Conservation (phyloP, 1,140 invertebrate species). For the Scaptomyza pallida region DNA sequence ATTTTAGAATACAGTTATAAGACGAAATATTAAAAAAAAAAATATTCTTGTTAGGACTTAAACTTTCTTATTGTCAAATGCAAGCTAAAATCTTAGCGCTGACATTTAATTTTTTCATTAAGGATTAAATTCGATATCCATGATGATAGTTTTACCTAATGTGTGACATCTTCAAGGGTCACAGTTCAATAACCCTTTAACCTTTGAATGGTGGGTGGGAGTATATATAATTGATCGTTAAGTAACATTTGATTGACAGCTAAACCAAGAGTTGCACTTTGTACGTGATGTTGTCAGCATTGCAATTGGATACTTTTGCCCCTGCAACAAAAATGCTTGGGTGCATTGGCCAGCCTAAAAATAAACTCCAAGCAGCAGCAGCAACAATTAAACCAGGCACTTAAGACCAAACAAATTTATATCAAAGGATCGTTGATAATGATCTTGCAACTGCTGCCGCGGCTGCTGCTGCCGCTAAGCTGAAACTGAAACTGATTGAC, state of each 20-base stretch:
- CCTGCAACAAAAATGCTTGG: conserved; percentile 36
- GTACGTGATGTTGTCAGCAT: conserved; percentile 76
- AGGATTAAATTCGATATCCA: no score
- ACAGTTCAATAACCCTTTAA: conserved; percentile 52
- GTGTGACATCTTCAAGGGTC: no score
- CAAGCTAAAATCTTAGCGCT: no score
- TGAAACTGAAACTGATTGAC: conserved; percentile 64
- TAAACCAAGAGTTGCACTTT: conserved; percentile 66
- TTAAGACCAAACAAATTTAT: conserved; percentile 57
- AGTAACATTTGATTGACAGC: conserved; percentile 70
- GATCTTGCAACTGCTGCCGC: conserved; percentile 47
- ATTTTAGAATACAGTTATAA: no score
- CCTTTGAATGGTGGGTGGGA: background rate
- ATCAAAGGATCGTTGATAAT: conserved; percentile 62
- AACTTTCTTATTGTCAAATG: no score
- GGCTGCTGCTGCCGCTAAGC: conserved; percentile 1
- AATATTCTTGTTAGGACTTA: no score
- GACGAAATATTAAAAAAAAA: no score
- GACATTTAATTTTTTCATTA: no score
- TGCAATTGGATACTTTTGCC: conserved; percentile 69
- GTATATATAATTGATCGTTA: background rate
- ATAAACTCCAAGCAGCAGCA: conserved; percentile 50
- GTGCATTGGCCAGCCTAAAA: conserved; percentile 63
- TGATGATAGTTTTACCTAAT: conserved; percentile 28
- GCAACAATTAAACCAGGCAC: conserved; percentile 63